phyloP scores from a whole-genome alignment of 1,140 invertebrate species.

The Danaus plexippus region DNA sequence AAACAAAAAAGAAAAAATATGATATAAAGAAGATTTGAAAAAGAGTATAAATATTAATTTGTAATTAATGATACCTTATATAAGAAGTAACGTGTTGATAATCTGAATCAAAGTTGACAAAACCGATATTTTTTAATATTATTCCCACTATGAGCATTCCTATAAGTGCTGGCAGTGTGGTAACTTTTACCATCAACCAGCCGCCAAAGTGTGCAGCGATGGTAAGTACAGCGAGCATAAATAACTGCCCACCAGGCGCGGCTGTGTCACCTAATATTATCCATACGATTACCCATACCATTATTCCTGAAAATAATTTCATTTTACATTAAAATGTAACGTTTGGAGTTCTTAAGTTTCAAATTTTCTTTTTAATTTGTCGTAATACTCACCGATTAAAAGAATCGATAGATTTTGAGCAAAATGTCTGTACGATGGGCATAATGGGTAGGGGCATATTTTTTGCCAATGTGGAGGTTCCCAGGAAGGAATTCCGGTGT shows the following conservation, averaged over 20 bases:
- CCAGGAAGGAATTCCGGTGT: slow-evolving; percentile 79
- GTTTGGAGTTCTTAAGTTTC: no score
- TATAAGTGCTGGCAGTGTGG: slow-evolving; percentile 87
- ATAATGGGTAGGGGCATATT: slow-evolving; percentile 85
- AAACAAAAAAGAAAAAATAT: slow-evolving; percentile 33
- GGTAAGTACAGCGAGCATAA: slow-evolving; percentile 81
- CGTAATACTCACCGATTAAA: slow-evolving; percentile 71
- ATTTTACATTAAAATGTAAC: no score
- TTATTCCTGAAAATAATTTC: slow-evolving; percentile 67
- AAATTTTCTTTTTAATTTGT: no score
- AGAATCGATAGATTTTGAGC: slow-evolving; percentile 79
- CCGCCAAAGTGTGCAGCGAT: slow-evolving; percentile 87
- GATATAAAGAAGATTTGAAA: no score
- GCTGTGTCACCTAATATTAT: slow-evolving; percentile 81
- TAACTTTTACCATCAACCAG: slow-evolving; percentile 79
- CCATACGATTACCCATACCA: slow-evolving; percentile 83
- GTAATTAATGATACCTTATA: slow-evolving; percentile 72
- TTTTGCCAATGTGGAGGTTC: slow-evolving; percentile 82
- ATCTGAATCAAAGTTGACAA: slow-evolving; percentile 77
- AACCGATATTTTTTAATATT: slow-evolving; percentile 83
- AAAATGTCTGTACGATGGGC: slow-evolving; percentile 84
- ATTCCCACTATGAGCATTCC: slow-evolving; percentile 90
- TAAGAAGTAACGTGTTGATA: slow-evolving; percentile 76
- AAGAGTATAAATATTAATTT: no score
- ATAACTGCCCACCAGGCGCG: slow-evolving; percentile 84